Evolutionary conservation across 2,113 vertebrate genomes (phyloP), one percentile per base, ranked within the genome.

Genomic region (Piprites chloris): DNA sequence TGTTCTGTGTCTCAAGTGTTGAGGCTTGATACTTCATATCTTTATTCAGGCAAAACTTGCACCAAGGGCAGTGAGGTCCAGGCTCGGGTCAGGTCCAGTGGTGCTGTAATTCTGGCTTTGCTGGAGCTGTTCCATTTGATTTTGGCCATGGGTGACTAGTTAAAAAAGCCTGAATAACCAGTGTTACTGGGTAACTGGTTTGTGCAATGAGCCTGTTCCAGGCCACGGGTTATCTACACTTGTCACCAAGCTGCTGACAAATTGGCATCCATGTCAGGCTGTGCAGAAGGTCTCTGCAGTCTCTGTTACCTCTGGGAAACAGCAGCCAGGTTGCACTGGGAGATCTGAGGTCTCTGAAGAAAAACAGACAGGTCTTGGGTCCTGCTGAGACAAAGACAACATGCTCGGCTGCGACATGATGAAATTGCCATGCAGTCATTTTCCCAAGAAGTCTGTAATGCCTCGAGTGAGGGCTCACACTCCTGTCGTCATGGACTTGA

Each of bases 41-140:
- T 96, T 91, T 89, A 90, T 71, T 87, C 65, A 96, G 90, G 80
- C 83, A 92, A 92, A 95, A 65, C 61, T 94, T 32, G 46, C 65
- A 56, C 24, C 1, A 12, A 41, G n/a, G 47, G 46, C 83, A 86
- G 65, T 0, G 1, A 85, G 78, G 26, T 42, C n/a, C 74, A 77
- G 20, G 59, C 74, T 87, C 52, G 12, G 65, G 79, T 63, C 79
- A 68, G 65, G 9, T 49, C 83, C 80, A 73, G 33, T 15, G 61
- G 65, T 92, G 56, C 88, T 9, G 68, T 80, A 84, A 93, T 90
- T 86, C 79, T 82, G 68, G 56, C 56, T 89, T 76, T 42, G 23
- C 30, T 84, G 52, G 82, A 86, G 24, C 4, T 7, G 39, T 87
- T 85, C 61, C 87, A 90, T 63, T 77, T 68, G 83, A 94, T 91